A percentile compares a stretch with the other conserved stretches of the same genome.
Conservation (phyloP, 2,113 vertebrate species). For the Catharus minimus region DNA sequence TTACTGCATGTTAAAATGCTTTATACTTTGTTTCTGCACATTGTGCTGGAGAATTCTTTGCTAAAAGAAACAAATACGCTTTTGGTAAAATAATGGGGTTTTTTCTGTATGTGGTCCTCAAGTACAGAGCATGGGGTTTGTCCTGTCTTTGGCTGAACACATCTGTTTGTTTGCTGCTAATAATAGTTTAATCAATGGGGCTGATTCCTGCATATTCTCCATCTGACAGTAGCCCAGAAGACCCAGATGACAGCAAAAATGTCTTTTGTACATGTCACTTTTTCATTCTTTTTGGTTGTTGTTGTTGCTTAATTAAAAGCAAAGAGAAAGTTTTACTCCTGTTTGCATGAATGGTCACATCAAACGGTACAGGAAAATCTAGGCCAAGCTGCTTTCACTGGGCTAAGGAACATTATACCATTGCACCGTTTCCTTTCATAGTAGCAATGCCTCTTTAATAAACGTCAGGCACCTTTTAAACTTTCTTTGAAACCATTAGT, state of each 20-base stretch:
- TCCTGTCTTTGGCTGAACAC: neutral
- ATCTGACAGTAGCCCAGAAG: neutral
- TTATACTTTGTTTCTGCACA: neutral
- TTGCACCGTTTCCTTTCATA: neutral
- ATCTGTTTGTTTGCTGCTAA: constrained; percentile 24
- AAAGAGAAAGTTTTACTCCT: constrained; percentile 49
- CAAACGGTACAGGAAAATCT: constrained; percentile 52
- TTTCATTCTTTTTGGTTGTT: neutral
- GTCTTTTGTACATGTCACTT: neutral
- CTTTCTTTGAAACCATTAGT: neutral
- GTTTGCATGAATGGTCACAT: constrained; percentile 63
- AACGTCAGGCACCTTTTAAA: neutral
- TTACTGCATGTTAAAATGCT: neutral
- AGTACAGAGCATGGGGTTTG: neutral
- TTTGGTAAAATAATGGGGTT: neutral
- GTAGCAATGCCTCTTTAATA: neutral
- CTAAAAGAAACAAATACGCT: neutral
- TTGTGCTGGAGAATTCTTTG: neutral
- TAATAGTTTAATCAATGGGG: constrained; percentile 51
- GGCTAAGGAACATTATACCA: constrained; percentile 32
- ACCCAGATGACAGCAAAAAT: neutral
- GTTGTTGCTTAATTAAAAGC: constrained; percentile 32
- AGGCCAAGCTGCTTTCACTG: constrained; percentile 60
- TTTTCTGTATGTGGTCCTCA: neutral
- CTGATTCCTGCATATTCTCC: neutral